Base-by-base conservation (phyloP, 1,140 invertebrate species). In the Cyclina sinensis region DNA sequence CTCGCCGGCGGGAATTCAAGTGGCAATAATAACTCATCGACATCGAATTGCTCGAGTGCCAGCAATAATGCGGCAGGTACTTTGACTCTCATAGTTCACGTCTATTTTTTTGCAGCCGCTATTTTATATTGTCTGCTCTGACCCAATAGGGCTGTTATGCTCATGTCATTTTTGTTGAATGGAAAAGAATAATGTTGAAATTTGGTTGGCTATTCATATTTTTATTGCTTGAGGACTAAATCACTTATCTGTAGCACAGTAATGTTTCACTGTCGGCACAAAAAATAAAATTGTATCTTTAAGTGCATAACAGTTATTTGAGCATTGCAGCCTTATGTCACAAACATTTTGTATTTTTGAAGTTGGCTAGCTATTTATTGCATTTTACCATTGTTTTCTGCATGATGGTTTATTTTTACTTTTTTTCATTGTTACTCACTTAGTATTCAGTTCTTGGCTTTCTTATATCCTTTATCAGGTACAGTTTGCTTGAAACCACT, bases 71-170 rank as follows among this genome's bases (percentile, higher is more conserved):
- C 85, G 85, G 54, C 85, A 87, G 85, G 85, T 87, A 87, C 85
- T 46, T 78, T 54, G 24, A 57, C 7, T 68, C 65, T 86, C 68
- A 24, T 78, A 59, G 85, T 87, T 78, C 62, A 79, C 46, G 48
- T 78, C 54, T 87, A 39, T 78, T 74, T n/a, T n/a, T 59, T 57
- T 87, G 57, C 74, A 79, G 85, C 76, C 76, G 85, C 85, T 87
- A 87, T 87, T n/a, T 87, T 79, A 79, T 87, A 86, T 86, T 86
- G 85, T 87, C 85, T 87, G 85, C 85, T 87, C 82, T 84, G n/a
- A 51, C 30, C 18, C n/a, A n/a, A 78, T 78, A 35, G 74, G 46
- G 74, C 48, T 78, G 74, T 32, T 30, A 54, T 54, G 48, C 46
- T 70, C 27, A 39, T 2, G 43, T 43, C 43, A 4, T 7, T 7